Conservation (phyloP, 2,113 vertebrate species). For the Dasypus novemcinctus region DNA sequence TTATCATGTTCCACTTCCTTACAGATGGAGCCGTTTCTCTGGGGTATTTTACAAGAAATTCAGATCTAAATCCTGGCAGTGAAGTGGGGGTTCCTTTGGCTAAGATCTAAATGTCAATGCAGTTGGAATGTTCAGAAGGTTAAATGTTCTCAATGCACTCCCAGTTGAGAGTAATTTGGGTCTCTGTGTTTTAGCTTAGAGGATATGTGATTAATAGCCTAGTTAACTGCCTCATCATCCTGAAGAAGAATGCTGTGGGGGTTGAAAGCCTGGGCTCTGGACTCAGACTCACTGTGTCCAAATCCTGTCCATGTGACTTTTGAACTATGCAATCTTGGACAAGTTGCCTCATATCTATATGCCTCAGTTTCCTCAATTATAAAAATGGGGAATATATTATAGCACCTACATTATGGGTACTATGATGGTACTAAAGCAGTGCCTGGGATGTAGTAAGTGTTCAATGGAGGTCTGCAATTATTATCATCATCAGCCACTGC, state of each 20-base stretch:
- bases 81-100: neutral
- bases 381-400: neutral
- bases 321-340: neutral
- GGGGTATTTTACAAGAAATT: conserved; percentile 42
- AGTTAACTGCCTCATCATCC: neutral
- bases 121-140: conserved; percentile 29
- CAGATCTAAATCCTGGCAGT: neutral
- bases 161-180: neutral
- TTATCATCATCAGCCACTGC: neutral
- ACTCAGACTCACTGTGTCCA: neutral
- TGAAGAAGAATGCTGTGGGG: neutral
- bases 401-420: neutral
- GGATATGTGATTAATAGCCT: neutral
- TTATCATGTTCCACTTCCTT: conserved; percentile 51
- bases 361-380: neutral
- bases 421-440: neutral
- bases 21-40: conserved; percentile 11
- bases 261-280: neutral
- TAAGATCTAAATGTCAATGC: conserved; percentile 38
- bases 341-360: neutral
- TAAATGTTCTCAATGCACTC: neutral
- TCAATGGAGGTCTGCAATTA: neutral
- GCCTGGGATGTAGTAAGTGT: neutral
- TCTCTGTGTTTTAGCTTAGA: conserved; percentile 14
- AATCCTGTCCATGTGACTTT: neutral